These are phyloP conservation scores for Myotis lucifugus DNA, from an alignment of 2,113 vertebrate genomes.

Conservation along the genomic window DNA sequence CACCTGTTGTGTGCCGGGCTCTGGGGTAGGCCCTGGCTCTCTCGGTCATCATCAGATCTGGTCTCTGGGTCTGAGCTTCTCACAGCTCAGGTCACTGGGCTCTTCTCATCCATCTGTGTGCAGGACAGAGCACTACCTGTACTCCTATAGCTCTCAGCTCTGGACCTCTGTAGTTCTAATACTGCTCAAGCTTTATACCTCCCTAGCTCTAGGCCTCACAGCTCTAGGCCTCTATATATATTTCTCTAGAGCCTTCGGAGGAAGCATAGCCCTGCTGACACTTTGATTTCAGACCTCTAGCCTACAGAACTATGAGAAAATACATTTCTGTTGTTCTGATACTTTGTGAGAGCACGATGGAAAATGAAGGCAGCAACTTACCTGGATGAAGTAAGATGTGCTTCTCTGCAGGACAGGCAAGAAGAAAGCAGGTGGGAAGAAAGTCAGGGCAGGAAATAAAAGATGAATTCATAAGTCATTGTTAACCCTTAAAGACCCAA, in stretches of 20 bases:
- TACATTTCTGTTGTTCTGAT: neutral
- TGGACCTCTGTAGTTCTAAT: neutral
- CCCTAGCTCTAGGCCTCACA: neutral
- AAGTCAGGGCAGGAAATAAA: neutral
- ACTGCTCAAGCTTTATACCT: neutral
- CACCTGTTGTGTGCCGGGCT: neutral
- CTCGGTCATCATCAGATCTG: neutral
- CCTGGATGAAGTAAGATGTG: neutral
- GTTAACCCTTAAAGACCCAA: neutral
- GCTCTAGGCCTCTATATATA: neutral
- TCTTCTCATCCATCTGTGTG: accelerated
- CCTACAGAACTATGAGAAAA: neutral
- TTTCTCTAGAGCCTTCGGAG: neutral
- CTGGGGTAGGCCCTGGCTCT: too few species aligned
- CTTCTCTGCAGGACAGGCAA: neutral
- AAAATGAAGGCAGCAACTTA: neutral
- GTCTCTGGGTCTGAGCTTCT: neutral
- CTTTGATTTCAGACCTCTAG: neutral
- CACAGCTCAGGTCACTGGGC: neutral
- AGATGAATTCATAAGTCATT: neutral
- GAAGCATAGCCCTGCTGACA: neutral
- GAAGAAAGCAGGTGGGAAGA: neutral
- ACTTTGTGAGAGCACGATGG: neutral
- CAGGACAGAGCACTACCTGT: neutral
- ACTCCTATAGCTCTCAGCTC: neutral